phyloP scores from a whole-genome alignment of 2,797 vertebrate genomes.

The Microchirus variegatus region DNA sequence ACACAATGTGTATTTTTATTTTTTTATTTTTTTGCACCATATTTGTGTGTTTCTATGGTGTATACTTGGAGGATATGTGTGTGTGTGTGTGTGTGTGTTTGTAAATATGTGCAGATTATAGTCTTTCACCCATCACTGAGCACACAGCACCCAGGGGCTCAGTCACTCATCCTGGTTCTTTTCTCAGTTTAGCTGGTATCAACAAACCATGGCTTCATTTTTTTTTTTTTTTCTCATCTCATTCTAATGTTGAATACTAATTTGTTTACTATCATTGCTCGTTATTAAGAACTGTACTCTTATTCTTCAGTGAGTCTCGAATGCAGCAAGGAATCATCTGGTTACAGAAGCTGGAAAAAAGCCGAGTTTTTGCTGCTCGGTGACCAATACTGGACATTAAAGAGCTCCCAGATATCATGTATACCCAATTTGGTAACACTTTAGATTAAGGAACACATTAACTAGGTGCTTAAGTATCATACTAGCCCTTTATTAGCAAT shows the following conservation, averaged over 20 bases:
- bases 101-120: conserved; percentile 41
- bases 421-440: too few species aligned
- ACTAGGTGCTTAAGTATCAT: too few species aligned
- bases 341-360: too few species aligned
- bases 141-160: conserved; percentile 50
- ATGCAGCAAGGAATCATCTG: background rate
- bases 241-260: background rate
- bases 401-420: too few species aligned
- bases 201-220: conserved; percentile 2
- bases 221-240: background rate
- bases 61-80: conserved; percentile 2
- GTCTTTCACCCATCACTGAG: conserved; percentile 54
- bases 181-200: conserved; percentile 41
- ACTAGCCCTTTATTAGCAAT: too few species aligned
- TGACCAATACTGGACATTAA: too few species aligned
- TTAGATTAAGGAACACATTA: too few species aligned
- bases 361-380: too few species aligned
- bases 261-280: conserved; percentile 8
- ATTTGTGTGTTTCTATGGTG: background rate
- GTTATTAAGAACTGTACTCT: background rate
- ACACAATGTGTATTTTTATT: background rate
- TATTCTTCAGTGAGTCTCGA: conserved; percentile 5
- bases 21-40: background rate
- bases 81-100: conserved; percentile 4
- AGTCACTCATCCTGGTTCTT: conserved; percentile 45